A percentile compares a stretch with the other conserved stretches of the same genome.
These are phyloP conservation scores for Aspidiotus destructor DNA, from an alignment of 2,888 invertebrate species.

Conservation along the genomic window DNA sequence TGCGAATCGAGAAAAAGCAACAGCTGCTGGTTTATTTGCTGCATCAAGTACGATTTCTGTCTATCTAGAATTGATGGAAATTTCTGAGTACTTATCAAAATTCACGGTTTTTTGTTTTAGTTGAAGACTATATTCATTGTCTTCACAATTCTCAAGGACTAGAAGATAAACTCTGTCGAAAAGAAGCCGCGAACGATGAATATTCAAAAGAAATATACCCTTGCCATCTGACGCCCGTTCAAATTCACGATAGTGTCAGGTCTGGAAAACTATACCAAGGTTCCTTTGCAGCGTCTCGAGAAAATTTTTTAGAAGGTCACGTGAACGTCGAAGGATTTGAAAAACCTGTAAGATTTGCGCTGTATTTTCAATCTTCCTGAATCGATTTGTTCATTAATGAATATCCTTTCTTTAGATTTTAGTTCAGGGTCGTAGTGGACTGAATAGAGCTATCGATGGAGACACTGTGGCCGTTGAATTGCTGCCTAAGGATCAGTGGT, in stretches of 20 bases:
- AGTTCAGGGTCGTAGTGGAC: slow-evolving; percentile 70
- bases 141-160: slow-evolving; percentile 57
- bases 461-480: slow-evolving; percentile 87
- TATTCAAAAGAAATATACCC: slow-evolving; percentile 63
- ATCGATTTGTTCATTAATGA: not conserved
- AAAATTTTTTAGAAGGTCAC: slow-evolving; percentile 87
- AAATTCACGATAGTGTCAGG: slow-evolving; percentile 71
- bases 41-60: slow-evolving; percentile 52
- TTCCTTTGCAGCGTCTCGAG: slow-evolving; percentile 72
- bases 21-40: slow-evolving; percentile 57
- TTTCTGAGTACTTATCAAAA: not conserved
- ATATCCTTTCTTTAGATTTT: slow-evolving; percentile 51
- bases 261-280: slow-evolving; percentile 68
- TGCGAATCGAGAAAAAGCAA: slow-evolving; percentile 62
- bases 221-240: slow-evolving; percentile 67
- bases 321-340: slow-evolving; percentile 71
- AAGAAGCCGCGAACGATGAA: slow-evolving; percentile 44
- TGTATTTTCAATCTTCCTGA: not conserved
- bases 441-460: slow-evolving; percentile 91
- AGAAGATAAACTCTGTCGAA: slow-evolving; percentile 60
- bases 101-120: slow-evolving; percentile 42
- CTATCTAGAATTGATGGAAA: too few species aligned
- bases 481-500: slow-evolving; percentile 81
- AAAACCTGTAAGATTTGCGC: slow-evolving; percentile 55
- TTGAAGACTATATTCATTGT: slow-evolving; percentile 66